A percentile compares a stretch with the other conserved stretches of the same genome.
Conservation (phyloP, 2,797 vertebrate genomes). For the Coilia nasus region DNA sequence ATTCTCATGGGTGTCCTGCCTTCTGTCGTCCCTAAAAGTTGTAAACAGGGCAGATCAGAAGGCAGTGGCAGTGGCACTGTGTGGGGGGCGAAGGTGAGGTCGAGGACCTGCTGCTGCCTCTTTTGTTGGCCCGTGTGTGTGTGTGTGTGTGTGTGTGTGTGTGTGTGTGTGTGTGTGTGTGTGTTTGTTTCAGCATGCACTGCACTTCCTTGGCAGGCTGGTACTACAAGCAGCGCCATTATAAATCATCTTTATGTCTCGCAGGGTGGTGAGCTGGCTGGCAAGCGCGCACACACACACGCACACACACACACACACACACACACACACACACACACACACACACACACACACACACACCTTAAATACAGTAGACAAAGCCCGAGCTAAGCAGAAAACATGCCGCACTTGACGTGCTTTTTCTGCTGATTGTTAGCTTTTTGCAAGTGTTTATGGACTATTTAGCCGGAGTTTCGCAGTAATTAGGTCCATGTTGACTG, state of each 20-base stretch:
- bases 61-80: no score
- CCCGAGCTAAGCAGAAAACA: background rate
- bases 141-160: no score
- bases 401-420: constrained; percentile 6
- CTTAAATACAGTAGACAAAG: background rate
- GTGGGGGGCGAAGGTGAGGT: no score
- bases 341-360: no score
- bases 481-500: constrained; percentile 33
- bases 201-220: constrained; percentile 10
- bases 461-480: constrained; percentile 15
- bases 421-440: constrained; percentile 33
- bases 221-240: background rate
- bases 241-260: constrained; percentile 28
- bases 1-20: background rate
- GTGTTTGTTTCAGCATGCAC: background rate
- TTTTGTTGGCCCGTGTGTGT: no score
- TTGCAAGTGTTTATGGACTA: constrained; percentile 27
- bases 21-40: background rate
- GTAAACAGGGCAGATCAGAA: no score
- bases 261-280: background rate
- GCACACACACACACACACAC: no score
- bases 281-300: no score
- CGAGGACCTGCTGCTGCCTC: no score
- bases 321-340: no score
- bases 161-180: background rate